Evolutionary conservation across 2,888 invertebrate genomes (phyloP).

Genomic region (Muscina levida): DNA sequence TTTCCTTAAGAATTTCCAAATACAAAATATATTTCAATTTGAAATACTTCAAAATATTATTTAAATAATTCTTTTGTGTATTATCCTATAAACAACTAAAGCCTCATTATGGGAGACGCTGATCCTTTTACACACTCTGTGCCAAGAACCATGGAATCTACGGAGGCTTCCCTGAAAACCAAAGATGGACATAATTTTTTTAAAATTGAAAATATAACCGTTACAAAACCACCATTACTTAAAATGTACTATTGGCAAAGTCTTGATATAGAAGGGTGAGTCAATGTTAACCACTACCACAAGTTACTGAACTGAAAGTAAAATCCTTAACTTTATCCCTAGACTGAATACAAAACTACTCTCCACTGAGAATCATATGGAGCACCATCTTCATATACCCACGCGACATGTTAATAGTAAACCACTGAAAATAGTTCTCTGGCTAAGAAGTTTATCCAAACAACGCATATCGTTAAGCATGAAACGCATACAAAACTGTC

Average conservation of each 20-base stretch:
- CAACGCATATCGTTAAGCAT: slow-evolving; percentile 66
- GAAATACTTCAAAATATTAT: too few relatives aligned
- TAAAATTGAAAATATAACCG: slow-evolving; percentile 74
- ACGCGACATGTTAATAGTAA: slow-evolving; percentile 73
- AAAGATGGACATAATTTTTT: slow-evolving; percentile 65
- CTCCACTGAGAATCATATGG: slow-evolving; percentile 65
- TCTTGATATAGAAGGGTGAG: slow-evolving; percentile 72
- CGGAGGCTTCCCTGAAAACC: not conserved
- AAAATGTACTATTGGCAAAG: slow-evolving; percentile 75
- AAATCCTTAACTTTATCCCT: not conserved
- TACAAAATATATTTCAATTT: too few relatives aligned
- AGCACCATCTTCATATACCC: slow-evolving; percentile 71
- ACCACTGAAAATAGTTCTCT: slow-evolving; percentile 73
- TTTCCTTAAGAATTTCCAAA: too few relatives aligned
- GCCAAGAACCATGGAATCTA: not conserved
- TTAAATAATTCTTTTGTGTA: too few relatives aligned
- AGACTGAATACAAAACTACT: slow-evolving; percentile 72
- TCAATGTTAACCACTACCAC: not conserved
- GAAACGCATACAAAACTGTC: slow-evolving; percentile 73
- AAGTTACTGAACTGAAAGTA: not conserved
- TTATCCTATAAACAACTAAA: too few relatives aligned
- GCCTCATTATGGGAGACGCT: too few relatives aligned
- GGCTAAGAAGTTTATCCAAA: slow-evolving; percentile 71
- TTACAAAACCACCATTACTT: slow-evolving; percentile 71
- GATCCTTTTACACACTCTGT: too few relatives aligned